Percentiles rank a stretch among this genome's conserved stretches.
Conservation (phyloP, 1,140 invertebrate genomes). For the Drosophila parabipectinata region DNA sequence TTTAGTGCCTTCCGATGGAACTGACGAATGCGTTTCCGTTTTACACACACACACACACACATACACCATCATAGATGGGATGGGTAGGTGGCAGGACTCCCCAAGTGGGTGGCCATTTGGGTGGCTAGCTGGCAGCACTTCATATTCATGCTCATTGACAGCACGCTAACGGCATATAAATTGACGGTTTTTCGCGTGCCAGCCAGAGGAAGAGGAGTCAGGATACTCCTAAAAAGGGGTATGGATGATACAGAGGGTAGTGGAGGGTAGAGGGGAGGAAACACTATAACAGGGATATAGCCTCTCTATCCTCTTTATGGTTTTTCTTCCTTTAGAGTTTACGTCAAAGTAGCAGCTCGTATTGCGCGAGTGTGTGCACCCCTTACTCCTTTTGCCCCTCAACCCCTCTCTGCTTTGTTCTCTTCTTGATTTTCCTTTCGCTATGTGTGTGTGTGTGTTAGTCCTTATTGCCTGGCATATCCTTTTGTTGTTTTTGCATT, state of each 20-base stretch:
- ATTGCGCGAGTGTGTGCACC: constrained; percentile 14
- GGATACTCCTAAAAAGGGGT: neutral
- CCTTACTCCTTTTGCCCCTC: neutral
- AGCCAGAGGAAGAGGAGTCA: neutral
- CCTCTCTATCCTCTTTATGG: constrained; percentile 6
- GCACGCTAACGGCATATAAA: constrained; percentile 82
- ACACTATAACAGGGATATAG: constrained; percentile 8
- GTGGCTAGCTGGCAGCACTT: constrained; percentile 46
- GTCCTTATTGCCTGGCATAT: constrained; percentile 42
- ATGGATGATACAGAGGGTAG: neutral
- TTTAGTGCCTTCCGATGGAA: constrained; percentile 74
- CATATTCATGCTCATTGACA: constrained; percentile 80
- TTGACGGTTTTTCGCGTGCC: constrained; percentile 71
- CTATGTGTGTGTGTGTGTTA: constrained; percentile 12
- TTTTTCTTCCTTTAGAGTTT: constrained; percentile 20
- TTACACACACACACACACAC: constrained; percentile 21
- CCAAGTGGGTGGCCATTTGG: neutral
- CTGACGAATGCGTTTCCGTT: constrained; percentile 68
- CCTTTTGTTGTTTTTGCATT: constrained; percentile 59
- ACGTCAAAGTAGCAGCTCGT: constrained; percentile 41
- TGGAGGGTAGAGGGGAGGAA: neutral
- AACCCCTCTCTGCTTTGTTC: constrained; percentile 8
- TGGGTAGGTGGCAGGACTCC: neutral
- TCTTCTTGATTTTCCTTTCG: constrained; percentile 21
- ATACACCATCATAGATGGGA: neutral